Evolutionary conservation across 2,888 invertebrate genomes (phyloP).

Genomic region (Cotesia congregata): DNA sequence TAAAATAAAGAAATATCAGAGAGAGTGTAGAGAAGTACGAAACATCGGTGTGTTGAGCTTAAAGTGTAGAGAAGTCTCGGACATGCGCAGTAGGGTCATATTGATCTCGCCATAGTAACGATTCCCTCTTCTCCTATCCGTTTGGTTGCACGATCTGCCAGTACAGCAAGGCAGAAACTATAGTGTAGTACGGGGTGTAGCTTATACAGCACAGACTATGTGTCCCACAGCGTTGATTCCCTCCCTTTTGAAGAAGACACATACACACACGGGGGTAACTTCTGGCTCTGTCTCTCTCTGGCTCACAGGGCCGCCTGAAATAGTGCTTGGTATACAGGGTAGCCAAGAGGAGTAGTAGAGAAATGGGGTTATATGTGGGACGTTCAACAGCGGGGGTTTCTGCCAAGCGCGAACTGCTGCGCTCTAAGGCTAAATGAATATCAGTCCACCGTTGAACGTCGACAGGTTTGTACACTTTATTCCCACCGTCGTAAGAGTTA

Average conservation of each 20-base stretch:
- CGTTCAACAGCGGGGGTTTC: constrained; percentile 40
- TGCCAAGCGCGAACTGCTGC: constrained; percentile 57
- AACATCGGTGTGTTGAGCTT: not conserved
- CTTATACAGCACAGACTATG: constrained; percentile 33
- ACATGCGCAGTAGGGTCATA: constrained; percentile 69
- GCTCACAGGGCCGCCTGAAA: not conserved
- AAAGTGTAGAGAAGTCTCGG: constrained; percentile 24
- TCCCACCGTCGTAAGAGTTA: constrained; percentile 25
- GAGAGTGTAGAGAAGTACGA: not conserved
- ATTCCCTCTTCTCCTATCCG: constrained; percentile 66
- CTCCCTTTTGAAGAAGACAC: constrained; percentile 24
- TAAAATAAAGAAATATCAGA: constrained; percentile 2
- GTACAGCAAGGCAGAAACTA: constrained; percentile 20
- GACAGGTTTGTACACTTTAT: constrained; percentile 59
- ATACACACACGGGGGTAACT: constrained; percentile 17
- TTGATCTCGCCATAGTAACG: constrained; percentile 70
- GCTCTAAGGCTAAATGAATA: constrained; percentile 65
- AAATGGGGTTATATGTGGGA: constrained; percentile 43
- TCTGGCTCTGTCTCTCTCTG: constrained; percentile 20
- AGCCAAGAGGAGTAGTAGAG: constrained; percentile 46
- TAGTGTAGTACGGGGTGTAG: constrained; percentile 45
- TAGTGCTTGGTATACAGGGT: constrained; percentile 7
- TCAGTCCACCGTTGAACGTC: constrained; percentile 68
- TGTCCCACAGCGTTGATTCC: constrained; percentile 26
- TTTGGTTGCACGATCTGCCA: constrained; percentile 62